Conservation (phyloP, 2,113 vertebrate genomes). For the Pampusana beccarii region DNA sequence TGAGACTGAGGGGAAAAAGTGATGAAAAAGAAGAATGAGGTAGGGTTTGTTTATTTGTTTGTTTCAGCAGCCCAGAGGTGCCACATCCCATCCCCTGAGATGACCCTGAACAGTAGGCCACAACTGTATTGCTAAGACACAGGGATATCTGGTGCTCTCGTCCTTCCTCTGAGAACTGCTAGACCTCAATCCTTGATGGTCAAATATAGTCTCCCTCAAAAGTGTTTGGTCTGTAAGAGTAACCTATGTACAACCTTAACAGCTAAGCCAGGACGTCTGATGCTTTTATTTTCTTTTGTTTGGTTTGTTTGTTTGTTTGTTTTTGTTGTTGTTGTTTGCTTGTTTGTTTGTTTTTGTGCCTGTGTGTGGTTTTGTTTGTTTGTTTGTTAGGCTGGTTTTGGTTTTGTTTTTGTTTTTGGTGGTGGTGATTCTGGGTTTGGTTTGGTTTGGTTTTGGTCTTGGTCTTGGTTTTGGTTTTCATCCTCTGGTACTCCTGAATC, state of each 20-base stretch:
- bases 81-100: rapidly evolving
- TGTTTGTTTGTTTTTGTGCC: no score
- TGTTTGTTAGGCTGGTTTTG: no score
- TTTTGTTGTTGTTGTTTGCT: no score
- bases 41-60: not conserved
- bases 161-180: not conserved
- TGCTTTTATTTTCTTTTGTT: not conserved
- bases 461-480: not conserved
- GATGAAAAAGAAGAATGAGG: not conserved
- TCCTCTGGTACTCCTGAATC: not conserved
- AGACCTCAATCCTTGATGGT: not conserved
- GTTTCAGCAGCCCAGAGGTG: not conserved
- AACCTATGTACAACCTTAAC: not conserved
- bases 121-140: not conserved
- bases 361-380: no score
- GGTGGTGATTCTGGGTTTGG: no score
- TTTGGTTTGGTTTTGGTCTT: no score
- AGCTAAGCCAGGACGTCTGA: not conserved
- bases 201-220: not conserved
- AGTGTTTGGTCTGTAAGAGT: not conserved
- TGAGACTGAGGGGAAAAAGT: not conserved
- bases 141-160: not conserved
- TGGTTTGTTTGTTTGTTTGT: no score
- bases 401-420: no score
- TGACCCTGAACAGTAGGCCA: not conserved